A percentile compares a stretch with the other conserved stretches of the same genome.
Evolutionary conservation across 2,113 vertebrate species (phyloP).

Genomic region (Planiliza haematocheilus): DNA sequence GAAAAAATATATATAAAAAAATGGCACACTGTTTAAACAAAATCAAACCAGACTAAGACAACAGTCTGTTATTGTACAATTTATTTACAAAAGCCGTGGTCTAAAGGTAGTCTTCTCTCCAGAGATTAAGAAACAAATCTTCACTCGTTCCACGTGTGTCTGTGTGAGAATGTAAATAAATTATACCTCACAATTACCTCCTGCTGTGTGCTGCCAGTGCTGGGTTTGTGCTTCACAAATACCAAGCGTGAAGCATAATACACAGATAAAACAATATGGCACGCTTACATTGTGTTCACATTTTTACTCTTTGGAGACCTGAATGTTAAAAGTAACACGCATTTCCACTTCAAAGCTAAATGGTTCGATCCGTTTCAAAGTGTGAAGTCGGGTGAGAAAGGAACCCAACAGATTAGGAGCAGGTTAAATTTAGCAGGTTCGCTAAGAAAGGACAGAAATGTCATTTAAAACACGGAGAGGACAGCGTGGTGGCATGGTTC

Average conservation of each 20-base stretch:
- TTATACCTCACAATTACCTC: conserved; percentile 22
- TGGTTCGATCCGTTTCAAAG: background rate
- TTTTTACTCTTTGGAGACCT: conserved; percentile 44
- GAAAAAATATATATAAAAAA: conserved; percentile 61
- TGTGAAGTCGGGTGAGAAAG: background rate
- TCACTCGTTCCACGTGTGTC: conserved; percentile 33
- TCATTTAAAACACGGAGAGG: conserved; percentile 2
- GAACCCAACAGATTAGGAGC: conserved; percentile 28
- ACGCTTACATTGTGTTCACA: conserved; percentile 15
- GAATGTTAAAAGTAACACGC: conserved; percentile 7
- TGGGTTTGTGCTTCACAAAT: conserved; percentile 61
- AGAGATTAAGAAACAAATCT: conserved; percentile 41
- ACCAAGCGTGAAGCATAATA: conserved; percentile 11
- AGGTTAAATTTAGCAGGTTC: conserved; percentile 26
- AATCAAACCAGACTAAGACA: conserved; percentile 53
- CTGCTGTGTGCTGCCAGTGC: conserved; percentile 35
- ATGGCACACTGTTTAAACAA: conserved; percentile 67
- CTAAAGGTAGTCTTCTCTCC: conserved; percentile 24
- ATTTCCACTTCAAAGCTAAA: conserved; percentile 7
- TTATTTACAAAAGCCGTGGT: conserved; percentile 71
- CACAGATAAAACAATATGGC: conserved; percentile 15
- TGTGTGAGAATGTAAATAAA: conserved; percentile 48
- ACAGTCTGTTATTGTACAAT: conserved; percentile 69
- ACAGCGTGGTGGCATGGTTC: conserved; percentile 10
- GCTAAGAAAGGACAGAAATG: background rate